A percentile compares a stretch with the other conserved stretches of the same genome.
Conservation (phyloP, 1,140 invertebrate genomes). For the Micrasema minimum region DNA sequence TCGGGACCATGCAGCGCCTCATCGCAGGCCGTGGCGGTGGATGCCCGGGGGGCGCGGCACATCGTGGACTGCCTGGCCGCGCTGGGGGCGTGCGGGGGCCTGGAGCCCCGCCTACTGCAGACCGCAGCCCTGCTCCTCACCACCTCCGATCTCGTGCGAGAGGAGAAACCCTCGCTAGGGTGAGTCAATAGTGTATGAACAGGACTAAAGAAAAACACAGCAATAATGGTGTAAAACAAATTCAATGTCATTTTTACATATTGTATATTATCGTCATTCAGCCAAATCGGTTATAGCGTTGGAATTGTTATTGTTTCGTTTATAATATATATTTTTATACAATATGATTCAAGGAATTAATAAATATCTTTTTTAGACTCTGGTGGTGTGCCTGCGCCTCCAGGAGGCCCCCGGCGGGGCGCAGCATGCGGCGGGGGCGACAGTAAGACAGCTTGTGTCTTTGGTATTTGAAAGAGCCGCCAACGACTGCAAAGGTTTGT, state of each 20-base stretch:
- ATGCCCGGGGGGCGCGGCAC: conserved; percentile 89
- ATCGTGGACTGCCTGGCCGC: conserved; percentile 94
- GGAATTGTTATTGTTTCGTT: too few relatives aligned
- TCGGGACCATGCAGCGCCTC: conserved; percentile 88
- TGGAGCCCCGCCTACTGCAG: conserved; percentile 97
- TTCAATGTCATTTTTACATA: too few relatives aligned
- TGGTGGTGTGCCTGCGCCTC: conserved; percentile 95
- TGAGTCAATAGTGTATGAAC: too few relatives aligned
- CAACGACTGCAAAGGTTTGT: conserved; percentile 44
- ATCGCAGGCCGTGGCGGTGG: conserved; percentile 86
- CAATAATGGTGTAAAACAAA: not conserved
- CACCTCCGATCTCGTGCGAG: conserved; percentile 91
- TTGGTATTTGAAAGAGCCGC: conserved; percentile 94
- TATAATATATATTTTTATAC: too few relatives aligned
- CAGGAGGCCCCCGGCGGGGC: conserved; percentile 77
- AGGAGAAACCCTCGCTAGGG: conserved; percentile 91
- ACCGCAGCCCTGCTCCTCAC: conserved; percentile 94
- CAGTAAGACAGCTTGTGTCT: conserved; percentile 95
- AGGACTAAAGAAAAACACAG: conserved; percentile 40
- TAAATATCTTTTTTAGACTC: conserved; percentile 87
- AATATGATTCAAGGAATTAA: too few relatives aligned
- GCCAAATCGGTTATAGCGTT: too few relatives aligned
- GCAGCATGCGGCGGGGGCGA: conserved; percentile 96
- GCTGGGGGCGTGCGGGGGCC: conserved; percentile 90
- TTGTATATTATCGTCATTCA: too few relatives aligned